phyloP scores from a whole-genome alignment of 2,888 invertebrate species.

The Drosophila neonasuta region DNA sequence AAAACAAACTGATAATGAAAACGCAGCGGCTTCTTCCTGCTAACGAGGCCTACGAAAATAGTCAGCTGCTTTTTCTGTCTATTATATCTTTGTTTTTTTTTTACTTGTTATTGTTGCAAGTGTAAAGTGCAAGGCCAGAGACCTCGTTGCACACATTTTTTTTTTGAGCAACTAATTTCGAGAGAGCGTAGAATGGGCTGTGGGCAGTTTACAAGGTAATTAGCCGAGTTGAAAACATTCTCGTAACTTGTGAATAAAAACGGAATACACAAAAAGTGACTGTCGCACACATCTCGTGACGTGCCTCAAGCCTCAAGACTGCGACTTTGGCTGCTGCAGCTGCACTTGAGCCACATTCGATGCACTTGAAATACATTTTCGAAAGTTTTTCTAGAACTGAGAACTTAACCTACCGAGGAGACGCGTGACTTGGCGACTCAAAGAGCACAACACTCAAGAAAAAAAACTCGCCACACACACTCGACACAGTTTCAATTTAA shows the following conservation, averaged over 20 bases:
- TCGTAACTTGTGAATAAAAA: constrained; percentile 6
- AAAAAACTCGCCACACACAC: constrained; percentile 28
- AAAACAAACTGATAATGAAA: constrained; percentile 50
- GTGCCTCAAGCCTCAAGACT: constrained; percentile 22
- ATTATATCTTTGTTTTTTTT: constrained; percentile 18
- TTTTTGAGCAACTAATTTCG: constrained; percentile 32
- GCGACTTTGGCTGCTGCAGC: constrained; percentile 25
- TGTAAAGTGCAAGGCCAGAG: constrained; percentile 58
- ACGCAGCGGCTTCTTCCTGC: constrained; percentile 10
- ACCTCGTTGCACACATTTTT: constrained; percentile 28
- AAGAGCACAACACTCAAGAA: neutral
- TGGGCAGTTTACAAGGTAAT: constrained; percentile 44
- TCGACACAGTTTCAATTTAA: constrained; percentile 66
- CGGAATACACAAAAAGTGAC: constrained; percentile 31
- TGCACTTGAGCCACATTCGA: constrained; percentile 71
- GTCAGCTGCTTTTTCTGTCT: constrained; percentile 2
- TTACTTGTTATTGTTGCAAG: constrained; percentile 24
- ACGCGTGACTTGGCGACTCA: constrained; percentile 15
- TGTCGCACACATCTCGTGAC: constrained; percentile 52
- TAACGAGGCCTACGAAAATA: constrained; percentile 18
- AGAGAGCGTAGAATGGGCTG: constrained; percentile 31
- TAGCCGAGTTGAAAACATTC: constrained; percentile 20
- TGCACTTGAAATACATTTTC: constrained; percentile 67
- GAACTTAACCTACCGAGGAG: constrained; percentile 1
- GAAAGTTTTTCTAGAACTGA: constrained; percentile 56